Conservation (phyloP, 1,140 invertebrate genomes). For the Dermatophagoides farinae region DNA sequence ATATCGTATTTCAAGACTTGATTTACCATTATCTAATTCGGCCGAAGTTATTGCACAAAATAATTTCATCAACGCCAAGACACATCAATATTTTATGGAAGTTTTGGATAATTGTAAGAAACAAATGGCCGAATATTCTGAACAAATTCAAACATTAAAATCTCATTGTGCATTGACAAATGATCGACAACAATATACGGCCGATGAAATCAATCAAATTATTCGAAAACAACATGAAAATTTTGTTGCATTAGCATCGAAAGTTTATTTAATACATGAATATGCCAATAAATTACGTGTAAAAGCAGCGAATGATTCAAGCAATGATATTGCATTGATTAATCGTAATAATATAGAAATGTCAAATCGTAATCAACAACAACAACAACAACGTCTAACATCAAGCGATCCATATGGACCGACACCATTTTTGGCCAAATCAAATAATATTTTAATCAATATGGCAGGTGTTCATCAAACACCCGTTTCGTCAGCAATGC, state of each 20-base stretch:
- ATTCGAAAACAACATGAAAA: constrained; percentile 14
- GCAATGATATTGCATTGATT: not conserved
- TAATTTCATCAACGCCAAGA: constrained; percentile 4
- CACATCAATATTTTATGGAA: constrained; percentile 13
- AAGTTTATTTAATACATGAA: constrained; percentile 13
- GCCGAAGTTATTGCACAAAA: constrained; percentile 2
- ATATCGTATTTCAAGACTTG: constrained; percentile 7
- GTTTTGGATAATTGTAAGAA: constrained; percentile 5
- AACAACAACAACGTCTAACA: no score
- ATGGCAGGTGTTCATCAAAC: not conserved
- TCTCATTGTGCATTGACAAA: constrained; percentile 4
- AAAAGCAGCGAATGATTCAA: not conserved
- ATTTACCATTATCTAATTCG: not conserved
- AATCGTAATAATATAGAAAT: not conserved
- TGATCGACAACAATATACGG: not conserved
- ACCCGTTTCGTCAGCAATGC: not conserved
- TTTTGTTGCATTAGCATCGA: constrained; percentile 7
- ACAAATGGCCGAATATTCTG: constrained; percentile 11
- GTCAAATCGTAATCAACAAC: no score
- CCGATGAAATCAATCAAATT: constrained; percentile 11
- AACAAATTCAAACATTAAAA: constrained; percentile 12
- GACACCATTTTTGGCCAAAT: not conserved
- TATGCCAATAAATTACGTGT: constrained; percentile 6
- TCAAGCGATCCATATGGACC: not conserved
- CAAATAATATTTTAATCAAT: not conserved